phyloP scores from a whole-genome alignment of 2,797 vertebrate species.

The Cynopterus sphinx region DNA sequence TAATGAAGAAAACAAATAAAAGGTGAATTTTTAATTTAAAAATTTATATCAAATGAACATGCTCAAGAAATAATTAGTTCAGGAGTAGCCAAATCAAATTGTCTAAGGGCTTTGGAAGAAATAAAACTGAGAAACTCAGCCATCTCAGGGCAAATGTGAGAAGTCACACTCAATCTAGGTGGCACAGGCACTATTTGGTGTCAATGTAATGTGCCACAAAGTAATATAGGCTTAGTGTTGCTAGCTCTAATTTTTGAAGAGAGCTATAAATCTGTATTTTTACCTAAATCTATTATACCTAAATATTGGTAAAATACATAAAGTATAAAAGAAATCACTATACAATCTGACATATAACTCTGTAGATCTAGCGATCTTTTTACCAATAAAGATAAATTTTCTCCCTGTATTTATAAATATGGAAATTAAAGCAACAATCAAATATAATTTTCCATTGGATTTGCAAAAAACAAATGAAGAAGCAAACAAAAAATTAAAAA shows the following conservation, averaged over 20 bases:
- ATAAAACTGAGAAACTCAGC: not conserved
- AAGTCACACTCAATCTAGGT: not conserved
- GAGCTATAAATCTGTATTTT: not conserved
- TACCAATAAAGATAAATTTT: not conserved
- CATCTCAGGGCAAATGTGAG: not conserved
- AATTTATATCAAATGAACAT: not conserved
- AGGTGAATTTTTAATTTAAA: not conserved
- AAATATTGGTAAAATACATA: not conserved
- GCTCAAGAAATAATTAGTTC: not conserved
- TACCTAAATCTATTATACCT: not conserved
- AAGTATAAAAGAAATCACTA: not conserved
- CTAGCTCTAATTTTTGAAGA: not conserved
- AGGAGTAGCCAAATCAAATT: not conserved
- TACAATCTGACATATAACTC: not conserved
- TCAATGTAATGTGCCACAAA: not conserved
- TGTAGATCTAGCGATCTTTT: not conserved
- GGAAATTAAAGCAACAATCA: not conserved
- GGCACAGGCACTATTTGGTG: not conserved
- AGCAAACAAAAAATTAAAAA: not conserved
- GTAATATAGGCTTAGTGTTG: not conserved
- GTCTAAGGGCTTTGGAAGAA: not conserved
- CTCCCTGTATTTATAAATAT: not conserved
- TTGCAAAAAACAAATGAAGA: not conserved
- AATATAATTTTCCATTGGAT: not conserved
- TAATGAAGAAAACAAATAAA: conserved; percentile 1